A percentile compares a stretch with the other conserved stretches of the same genome.
Evolutionary conservation across 2,888 invertebrate species (phyloP).

Genomic region (Oligia latruncula): DNA sequence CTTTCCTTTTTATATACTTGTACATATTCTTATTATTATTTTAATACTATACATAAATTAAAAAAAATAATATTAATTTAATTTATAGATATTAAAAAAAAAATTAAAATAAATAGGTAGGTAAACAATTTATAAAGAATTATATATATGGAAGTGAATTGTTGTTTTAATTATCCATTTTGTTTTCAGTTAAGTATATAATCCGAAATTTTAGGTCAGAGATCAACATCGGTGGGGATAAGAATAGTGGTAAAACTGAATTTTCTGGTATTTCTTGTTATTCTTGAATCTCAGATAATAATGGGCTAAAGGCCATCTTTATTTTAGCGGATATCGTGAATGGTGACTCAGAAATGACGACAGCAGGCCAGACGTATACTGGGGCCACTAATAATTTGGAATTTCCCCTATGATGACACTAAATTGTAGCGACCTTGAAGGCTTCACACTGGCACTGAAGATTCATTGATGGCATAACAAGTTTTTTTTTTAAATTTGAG

Average conservation of each 20-base stretch:
- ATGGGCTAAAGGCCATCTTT: not conserved
- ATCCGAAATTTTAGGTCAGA: no score
- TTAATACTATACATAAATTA: no score
- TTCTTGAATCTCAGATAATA: not conserved
- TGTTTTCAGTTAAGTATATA: not conserved
- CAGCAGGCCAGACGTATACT: no score
- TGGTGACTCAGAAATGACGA: not conserved
- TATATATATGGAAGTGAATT: not conserved
- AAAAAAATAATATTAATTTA: no score
- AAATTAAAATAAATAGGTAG: not conserved
- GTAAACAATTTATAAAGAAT: conserved; percentile 6
- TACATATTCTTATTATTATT: no score
- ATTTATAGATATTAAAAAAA: no score
- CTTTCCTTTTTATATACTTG: no score
- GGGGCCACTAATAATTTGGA: not conserved
- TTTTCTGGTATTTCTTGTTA: not conserved
- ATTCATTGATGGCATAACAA: not conserved
- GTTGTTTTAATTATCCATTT: conserved; percentile 22
- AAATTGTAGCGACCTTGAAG: not conserved
- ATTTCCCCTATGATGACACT: not conserved
- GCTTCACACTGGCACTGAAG: not conserved
- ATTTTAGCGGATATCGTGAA: not conserved
- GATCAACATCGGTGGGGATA: not conserved
- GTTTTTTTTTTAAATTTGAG: not conserved
- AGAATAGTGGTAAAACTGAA: not conserved